Conservation (phyloP, 1,140 invertebrate species). For the Drosophila willistoni region DNA sequence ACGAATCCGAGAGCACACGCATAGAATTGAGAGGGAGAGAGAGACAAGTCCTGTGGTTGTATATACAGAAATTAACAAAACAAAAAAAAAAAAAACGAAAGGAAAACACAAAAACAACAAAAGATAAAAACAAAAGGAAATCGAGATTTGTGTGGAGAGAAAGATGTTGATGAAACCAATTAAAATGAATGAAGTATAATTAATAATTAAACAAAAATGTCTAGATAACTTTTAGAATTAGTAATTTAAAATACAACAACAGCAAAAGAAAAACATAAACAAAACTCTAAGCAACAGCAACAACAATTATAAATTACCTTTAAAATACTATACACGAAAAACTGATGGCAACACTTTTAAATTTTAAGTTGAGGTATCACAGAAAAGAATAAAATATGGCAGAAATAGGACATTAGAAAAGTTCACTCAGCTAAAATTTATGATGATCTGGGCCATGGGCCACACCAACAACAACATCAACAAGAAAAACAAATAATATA, state of each 20-base stretch:
- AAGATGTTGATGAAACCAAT: slow-evolving; percentile 43
- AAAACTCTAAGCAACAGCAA: slow-evolving; percentile 11
- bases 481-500: slow-evolving; percentile 12
- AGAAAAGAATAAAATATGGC: background rate
- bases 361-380: background rate
- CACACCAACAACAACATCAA: background rate
- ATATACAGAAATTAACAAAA: slow-evolving; percentile 56
- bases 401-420: background rate
- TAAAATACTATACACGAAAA: slow-evolving; percentile 8
- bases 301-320: slow-evolving; percentile 19
- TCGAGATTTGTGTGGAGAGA: slow-evolving; percentile 18
- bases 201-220: slow-evolving; percentile 73
- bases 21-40: background rate
- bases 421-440: slow-evolving; percentile 1
- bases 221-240: slow-evolving; percentile 76
- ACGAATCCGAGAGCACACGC: background rate
- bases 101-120: slow-evolving; percentile 46
- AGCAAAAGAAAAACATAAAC: slow-evolving; percentile 32
- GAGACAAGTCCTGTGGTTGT: slow-evolving; percentile 44
- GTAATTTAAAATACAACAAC: slow-evolving; percentile 70
- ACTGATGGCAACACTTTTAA: background rate
- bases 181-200: slow-evolving; percentile 42
- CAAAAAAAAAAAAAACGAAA: slow-evolving; percentile 52
- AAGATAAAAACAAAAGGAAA: slow-evolving; percentile 13
- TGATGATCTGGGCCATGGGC: slow-evolving; percentile 9